Percentiles rank a stretch among this genome's conserved stretches.
These are phyloP conservation scores for Cotesia chilonis DNA, from an alignment of 1,140 invertebrate species.

Conservation along the genomic window DNA sequence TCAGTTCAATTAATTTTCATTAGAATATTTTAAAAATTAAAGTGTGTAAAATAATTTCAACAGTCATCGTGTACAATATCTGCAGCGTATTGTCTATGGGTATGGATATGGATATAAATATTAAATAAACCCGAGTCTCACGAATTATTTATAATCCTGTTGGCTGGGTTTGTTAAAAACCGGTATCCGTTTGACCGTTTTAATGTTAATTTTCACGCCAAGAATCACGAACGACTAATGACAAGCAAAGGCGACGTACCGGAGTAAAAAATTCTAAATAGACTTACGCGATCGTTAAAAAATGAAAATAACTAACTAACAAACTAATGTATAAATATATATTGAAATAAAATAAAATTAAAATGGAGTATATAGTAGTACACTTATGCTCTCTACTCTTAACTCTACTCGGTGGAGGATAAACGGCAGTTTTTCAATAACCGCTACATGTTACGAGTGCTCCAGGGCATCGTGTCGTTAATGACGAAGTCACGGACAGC, in stretches of 20 bases:
- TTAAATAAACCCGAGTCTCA: too few species aligned
- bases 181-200: constrained; percentile 24
- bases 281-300: too few species aligned
- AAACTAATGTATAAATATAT: too few species aligned
- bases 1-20: too few species aligned
- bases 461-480: constrained; percentile 29
- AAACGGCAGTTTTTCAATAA: constrained; percentile 36
- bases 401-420: neutral
- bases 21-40: too few species aligned
- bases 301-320: too few species aligned
- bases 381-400: neutral
- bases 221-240: constrained; percentile 14
- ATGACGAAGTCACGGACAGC: constrained; percentile 23
- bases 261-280: too few species aligned
- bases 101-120: neutral
- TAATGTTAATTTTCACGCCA: constrained; percentile 30
- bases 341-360: too few species aligned
- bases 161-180: constrained; percentile 18
- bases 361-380: too few species aligned
- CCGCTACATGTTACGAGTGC: constrained; percentile 26
- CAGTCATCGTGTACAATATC: too few species aligned
- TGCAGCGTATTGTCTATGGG: neutral
- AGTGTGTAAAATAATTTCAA: too few species aligned
- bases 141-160: constrained; percentile 18
- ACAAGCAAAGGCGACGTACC: too few species aligned